Percentiles rank a stretch among this genome's conserved stretches.
Conservation (phyloP, 2,888 invertebrate genomes). For the Drosophila trichaetosa region DNA sequence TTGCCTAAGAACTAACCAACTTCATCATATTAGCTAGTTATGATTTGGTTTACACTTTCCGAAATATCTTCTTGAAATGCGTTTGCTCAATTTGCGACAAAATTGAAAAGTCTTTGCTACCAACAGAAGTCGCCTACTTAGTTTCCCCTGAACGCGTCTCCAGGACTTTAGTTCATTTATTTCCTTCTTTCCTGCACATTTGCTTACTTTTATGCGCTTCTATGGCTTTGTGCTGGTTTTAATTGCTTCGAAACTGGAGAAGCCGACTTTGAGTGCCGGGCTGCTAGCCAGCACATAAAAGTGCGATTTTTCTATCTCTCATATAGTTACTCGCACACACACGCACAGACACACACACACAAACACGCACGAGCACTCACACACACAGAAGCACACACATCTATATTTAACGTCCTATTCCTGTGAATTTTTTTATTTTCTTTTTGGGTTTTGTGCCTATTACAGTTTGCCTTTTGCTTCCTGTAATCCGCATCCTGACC, state of each 20-base stretch:
- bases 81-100: background rate
- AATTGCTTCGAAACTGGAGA: constrained; percentile 34
- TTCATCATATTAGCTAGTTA: background rate
- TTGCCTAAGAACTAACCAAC: background rate
- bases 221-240: constrained; percentile 28
- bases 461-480: constrained; percentile 71
- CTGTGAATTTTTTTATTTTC: constrained; percentile 7
- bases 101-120: background rate
- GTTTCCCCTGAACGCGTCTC: background rate
- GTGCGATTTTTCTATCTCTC: constrained; percentile 19
- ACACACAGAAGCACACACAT: background rate
- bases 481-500: constrained; percentile 67
- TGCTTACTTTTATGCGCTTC: constrained; percentile 12
- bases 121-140: background rate
- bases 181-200: constrained; percentile 5
- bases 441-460: constrained; percentile 48
- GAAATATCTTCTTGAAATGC: background rate
- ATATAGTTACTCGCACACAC: background rate
- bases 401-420: constrained; percentile 4
- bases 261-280: constrained; percentile 21
- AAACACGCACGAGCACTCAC: background rate
- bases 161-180: background rate
- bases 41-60: no score
- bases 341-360: background rate
- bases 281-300: constrained; percentile 16